Percentiles rank a stretch among this genome's conserved stretches.
Evolutionary conservation across 2,888 invertebrate species (phyloP).

Genomic region (Lamellibrachia columna): DNA sequence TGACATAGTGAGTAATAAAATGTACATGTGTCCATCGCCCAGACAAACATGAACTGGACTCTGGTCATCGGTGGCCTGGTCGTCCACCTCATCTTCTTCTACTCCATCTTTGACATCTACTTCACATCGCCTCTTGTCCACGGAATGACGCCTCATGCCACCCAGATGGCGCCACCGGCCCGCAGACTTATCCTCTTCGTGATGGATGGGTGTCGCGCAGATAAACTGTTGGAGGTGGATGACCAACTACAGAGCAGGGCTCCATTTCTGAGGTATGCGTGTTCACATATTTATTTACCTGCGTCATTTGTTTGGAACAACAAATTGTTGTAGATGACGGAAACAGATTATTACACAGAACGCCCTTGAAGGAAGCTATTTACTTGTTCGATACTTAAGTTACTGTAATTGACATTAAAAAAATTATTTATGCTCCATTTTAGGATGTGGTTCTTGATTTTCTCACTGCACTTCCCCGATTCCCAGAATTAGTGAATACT

Average conservation of each 20-base stretch:
- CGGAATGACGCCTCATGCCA: conserved; percentile 70
- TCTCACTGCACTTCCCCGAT: too few species aligned
- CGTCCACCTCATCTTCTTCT: conserved; percentile 80
- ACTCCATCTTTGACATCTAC: conserved; percentile 91
- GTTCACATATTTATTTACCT: neutral
- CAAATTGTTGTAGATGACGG: too few species aligned
- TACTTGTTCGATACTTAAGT: too few species aligned
- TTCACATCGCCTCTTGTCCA: conserved; percentile 88
- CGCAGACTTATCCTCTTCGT: conserved; percentile 86
- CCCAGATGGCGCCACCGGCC: conserved; percentile 68
- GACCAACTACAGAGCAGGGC: conserved; percentile 69
- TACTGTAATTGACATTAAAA: too few species aligned
- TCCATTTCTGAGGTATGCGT: conserved; percentile 74
- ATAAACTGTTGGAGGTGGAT: conserved; percentile 75
- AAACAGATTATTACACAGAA: too few species aligned
- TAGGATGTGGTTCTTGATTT: too few species aligned
- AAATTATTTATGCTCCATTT: too few species aligned
- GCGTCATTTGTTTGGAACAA: neutral
- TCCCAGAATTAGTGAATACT: too few species aligned
- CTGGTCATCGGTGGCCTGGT: conserved; percentile 60
- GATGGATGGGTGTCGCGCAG: conserved; percentile 91
- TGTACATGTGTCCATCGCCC: neutral
- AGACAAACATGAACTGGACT: conserved; percentile 35
- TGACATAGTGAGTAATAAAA: neutral
- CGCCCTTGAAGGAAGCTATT: too few species aligned